Percentiles rank a stretch among this genome's conserved stretches.
phyloP scores from a whole-genome alignment of 2,113 vertebrate genomes.

The Leiothrix lutea region DNA sequence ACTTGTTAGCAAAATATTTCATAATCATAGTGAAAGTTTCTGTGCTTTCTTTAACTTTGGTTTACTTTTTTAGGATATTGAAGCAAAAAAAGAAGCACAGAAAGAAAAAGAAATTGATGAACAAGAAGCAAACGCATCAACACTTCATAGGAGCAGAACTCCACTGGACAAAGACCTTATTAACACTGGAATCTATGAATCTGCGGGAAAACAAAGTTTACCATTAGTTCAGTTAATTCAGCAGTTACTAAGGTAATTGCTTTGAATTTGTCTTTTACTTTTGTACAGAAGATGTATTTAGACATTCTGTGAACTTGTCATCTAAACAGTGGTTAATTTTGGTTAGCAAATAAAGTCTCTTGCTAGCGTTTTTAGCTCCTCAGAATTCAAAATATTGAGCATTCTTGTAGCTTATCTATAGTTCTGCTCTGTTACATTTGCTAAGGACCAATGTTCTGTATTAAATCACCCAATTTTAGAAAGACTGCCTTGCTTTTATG shows the following conservation, averaged over 20 bases:
- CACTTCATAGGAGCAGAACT: constrained; percentile 89
- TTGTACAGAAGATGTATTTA: not conserved
- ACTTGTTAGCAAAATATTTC: not conserved
- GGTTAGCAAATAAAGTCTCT: not conserved
- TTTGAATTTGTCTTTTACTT: not conserved
- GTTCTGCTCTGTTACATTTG: not conserved
- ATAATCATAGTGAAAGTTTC: not conserved
- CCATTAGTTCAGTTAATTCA: constrained; percentile 96
- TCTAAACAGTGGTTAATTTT: not conserved
- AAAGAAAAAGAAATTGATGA: constrained; percentile 99
- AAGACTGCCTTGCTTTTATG: not conserved
- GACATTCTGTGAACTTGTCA: not conserved
- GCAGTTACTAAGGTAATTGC: constrained; percentile 87
- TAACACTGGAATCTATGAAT: constrained; percentile 96
- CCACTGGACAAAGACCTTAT: constrained; percentile 96
- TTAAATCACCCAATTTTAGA: not conserved
- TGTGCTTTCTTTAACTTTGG: not conserved
- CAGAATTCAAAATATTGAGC: not conserved
- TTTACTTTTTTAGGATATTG: constrained; percentile 84
- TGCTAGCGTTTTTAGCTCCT: not conserved
- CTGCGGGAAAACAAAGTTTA: constrained; percentile 91
- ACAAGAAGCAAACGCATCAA: constrained; percentile 93
- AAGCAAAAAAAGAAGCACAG: constrained; percentile 97
- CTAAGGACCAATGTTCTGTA: not conserved
- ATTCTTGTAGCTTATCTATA: not conserved